Evolutionary conservation across 2,888 invertebrate species (phyloP).

Genomic region (Asteroscopus sphinx): DNA sequence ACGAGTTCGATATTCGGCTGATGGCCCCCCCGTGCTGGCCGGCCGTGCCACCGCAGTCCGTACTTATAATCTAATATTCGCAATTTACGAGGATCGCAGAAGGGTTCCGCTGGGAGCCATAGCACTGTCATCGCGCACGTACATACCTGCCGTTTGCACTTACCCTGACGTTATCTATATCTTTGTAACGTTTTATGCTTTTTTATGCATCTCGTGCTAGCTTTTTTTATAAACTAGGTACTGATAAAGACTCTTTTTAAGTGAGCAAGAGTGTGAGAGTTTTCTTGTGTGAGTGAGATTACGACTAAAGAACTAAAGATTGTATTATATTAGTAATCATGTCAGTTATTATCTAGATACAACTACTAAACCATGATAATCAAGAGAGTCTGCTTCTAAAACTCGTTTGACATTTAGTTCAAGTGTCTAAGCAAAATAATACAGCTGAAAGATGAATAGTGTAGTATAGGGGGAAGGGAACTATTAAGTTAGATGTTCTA

Average conservation of each 20-base stretch:
- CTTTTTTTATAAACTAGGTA: too few species aligned
- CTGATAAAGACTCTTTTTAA: too few species aligned
- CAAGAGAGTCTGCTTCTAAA: not conserved
- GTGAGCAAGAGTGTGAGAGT: too few species aligned
- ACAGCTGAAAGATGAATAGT: constrained; percentile 57
- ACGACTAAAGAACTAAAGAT: too few species aligned
- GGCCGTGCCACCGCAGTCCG: constrained; percentile 75
- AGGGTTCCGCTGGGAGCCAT: constrained; percentile 83
- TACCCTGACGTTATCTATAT: constrained; percentile 78
- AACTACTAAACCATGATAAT: not conserved
- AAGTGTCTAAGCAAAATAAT: constrained; percentile 31
- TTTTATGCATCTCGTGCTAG: constrained; percentile 37
- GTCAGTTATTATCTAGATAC: too few species aligned
- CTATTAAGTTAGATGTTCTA: constrained; percentile 75
- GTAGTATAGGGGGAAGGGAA: constrained; percentile 67
- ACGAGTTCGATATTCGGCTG: constrained; percentile 85
- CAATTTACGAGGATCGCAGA: constrained; percentile 88
- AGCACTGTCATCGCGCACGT: constrained; percentile 85
- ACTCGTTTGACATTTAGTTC: constrained; percentile 1
- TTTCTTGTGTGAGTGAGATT: too few species aligned
- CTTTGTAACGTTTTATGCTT: constrained; percentile 70
- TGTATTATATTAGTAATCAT: too few species aligned
- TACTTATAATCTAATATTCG: constrained; percentile 90
- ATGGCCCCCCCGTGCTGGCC: constrained; percentile 78
- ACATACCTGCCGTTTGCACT: constrained; percentile 84